phyloP scores from a whole-genome alignment of 2,797 vertebrate species.

The Oophaga sylvatica region DNA sequence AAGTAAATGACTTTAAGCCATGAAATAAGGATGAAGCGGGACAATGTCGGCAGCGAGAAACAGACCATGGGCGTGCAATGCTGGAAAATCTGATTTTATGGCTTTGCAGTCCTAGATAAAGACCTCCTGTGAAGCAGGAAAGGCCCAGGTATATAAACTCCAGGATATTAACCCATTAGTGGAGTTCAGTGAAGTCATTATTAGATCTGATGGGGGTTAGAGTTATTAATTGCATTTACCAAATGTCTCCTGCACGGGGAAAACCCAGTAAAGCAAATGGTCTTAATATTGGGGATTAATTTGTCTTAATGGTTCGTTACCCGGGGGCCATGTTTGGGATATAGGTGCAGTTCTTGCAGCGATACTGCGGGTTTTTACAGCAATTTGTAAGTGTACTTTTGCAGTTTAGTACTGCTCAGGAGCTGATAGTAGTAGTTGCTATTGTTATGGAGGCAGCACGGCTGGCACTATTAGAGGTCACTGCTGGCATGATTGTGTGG shows the following conservation, averaged over 20 bases:
- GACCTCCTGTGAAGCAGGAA: background rate
- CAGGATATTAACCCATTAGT: background rate
- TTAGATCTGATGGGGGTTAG: background rate
- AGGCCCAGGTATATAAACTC: background rate
- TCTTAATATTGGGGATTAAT: too few species aligned
- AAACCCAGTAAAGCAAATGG: too few species aligned
- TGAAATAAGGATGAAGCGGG: background rate
- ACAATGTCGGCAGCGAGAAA: constrained; percentile 31
- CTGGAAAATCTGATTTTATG: background rate
- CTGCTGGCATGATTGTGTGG: background rate
- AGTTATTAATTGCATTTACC: too few species aligned
- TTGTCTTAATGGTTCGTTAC: too few species aligned
- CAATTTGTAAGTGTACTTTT: too few species aligned
- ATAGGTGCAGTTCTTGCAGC: too few species aligned
- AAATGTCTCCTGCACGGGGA: too few species aligned
- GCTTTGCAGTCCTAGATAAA: background rate
- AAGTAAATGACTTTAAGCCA: constrained; percentile 39
- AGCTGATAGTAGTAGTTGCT: too few species aligned
- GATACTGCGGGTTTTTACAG: too few species aligned
- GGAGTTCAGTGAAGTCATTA: background rate
- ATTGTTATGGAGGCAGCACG: background rate
- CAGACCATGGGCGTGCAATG: background rate
- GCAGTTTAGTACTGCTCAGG: background rate
- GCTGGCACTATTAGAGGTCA: background rate
- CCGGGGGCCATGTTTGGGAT: too few species aligned